Evolutionary conservation across 2,888 invertebrate genomes (phyloP).

Genomic region (Agrotis puta): DNA sequence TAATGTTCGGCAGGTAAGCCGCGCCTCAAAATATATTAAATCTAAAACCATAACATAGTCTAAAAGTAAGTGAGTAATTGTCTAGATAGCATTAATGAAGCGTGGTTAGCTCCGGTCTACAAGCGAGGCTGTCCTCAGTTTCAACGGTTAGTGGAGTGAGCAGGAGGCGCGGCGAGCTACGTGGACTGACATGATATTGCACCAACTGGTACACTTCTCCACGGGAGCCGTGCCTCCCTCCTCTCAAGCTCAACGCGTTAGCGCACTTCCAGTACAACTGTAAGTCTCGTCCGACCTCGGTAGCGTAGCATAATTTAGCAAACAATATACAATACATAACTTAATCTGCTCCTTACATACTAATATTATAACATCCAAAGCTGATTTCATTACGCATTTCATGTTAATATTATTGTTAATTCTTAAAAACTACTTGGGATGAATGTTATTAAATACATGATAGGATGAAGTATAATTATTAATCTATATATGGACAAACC

Average conservation of each 20-base stretch:
- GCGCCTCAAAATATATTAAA: conserved; percentile 38
- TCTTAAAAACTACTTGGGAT: conserved; percentile 48
- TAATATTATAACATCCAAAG: conserved; percentile 68
- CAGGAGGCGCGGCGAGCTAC: conserved; percentile 27
- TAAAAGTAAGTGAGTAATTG: conserved; percentile 55
- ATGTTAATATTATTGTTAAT: conserved; percentile 47
- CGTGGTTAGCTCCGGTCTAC: conserved; percentile 55
- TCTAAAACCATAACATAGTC: conserved; percentile 52
- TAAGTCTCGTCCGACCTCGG: conserved; percentile 7
- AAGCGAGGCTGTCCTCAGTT: conserved; percentile 49
- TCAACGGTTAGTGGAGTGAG: conserved; percentile 33
- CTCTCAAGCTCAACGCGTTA: conserved; percentile 44
- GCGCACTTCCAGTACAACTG: conserved; percentile 43
- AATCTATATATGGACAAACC: conserved; percentile 39
- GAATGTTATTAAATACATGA: conserved; percentile 38
- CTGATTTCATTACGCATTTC: conserved; percentile 63
- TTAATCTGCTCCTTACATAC: conserved; percentile 60
- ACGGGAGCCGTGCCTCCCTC: conserved; percentile 25
- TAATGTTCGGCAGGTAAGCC: conserved; percentile 32
- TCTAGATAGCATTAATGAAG: conserved; percentile 62
- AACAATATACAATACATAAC: conserved; percentile 57
- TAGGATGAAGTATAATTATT: conserved; percentile 21
- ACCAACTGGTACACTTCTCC: too few species aligned
- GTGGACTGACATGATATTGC: too few species aligned
- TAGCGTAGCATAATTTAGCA: conserved; percentile 53